Percentiles rank a stretch among this genome's conserved stretches.
Evolutionary conservation across 2,113 vertebrate genomes (phyloP).

Genomic region (Mobula birostris): DNA sequence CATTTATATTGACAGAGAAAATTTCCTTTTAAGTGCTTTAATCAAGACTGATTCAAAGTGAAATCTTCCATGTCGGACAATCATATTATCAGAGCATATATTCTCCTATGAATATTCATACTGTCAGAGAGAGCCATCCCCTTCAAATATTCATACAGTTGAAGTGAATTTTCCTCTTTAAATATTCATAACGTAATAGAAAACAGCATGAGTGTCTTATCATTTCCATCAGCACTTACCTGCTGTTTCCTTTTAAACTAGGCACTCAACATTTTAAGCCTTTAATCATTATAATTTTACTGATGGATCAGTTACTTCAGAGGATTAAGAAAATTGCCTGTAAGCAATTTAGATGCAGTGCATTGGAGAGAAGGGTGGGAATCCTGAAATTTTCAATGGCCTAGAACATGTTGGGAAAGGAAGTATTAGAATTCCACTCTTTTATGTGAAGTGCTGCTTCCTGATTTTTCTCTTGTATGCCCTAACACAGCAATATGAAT

Average conservation of each 20-base stretch:
- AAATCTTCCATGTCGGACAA: neutral
- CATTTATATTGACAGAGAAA: neutral
- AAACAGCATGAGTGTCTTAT: neutral
- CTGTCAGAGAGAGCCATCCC: neutral
- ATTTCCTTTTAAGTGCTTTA: neutral
- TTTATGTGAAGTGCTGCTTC: neutral
- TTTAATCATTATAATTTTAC: constrained; percentile 4
- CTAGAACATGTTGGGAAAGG: neutral
- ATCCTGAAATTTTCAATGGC: neutral
- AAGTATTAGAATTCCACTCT: neutral
- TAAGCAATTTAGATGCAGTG: neutral
- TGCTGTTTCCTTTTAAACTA: constrained; percentile 7
- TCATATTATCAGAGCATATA: neutral
- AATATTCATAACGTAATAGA: neutral
- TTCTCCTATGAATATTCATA: neutral
- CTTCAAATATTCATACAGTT: neutral
- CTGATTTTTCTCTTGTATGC: neutral
- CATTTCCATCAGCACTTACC: neutral
- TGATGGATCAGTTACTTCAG: neutral
- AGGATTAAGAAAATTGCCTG: neutral
- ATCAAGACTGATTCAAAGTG: neutral
- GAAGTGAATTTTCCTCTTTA: neutral
- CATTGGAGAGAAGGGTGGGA: neutral
- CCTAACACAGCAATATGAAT: neutral
- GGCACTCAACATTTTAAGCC: neutral